Conservation (phyloP, 1,140 invertebrate species). For the Nylanderia fulva region DNA sequence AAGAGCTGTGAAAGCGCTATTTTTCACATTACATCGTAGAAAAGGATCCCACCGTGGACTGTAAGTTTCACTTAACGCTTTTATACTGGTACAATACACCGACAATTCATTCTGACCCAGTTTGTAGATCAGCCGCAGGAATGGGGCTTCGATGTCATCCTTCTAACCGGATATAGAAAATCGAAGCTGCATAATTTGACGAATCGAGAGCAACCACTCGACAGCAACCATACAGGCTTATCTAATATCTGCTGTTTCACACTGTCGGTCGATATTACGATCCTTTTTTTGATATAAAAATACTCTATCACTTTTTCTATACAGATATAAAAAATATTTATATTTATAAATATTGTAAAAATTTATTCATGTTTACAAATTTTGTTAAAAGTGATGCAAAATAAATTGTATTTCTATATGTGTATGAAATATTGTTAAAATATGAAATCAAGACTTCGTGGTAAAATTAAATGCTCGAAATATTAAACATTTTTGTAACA, state of each 20-base stretch:
- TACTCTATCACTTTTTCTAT: conserved; percentile 7
- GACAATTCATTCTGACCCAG: conserved; percentile 60
- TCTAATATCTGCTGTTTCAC: conserved; percentile 55
- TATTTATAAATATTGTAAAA: conserved; percentile 25
- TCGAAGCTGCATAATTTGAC: conserved; percentile 62
- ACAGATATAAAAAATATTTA: background rate
- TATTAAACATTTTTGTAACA: background rate
- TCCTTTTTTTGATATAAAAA: conserved; percentile 39
- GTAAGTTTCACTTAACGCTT: conserved; percentile 36
- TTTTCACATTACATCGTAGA: conserved; percentile 42
- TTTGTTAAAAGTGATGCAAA: background rate
- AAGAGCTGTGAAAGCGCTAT: conserved; percentile 43
- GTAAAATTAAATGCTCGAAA: background rate
- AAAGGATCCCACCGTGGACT: conserved; percentile 1
- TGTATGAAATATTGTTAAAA: background rate
- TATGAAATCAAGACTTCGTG: background rate
- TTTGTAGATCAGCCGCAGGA: conserved; percentile 43
- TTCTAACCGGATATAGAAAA: conserved; percentile 59
- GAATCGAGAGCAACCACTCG: conserved; percentile 53
- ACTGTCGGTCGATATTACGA: background rate
- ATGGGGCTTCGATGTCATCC: conserved; percentile 32
- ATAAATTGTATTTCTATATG: background rate
- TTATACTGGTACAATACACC: background rate
- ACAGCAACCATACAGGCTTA: conserved; percentile 44
- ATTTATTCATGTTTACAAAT: conserved; percentile 31